phyloP scores from a whole-genome alignment of 2,888 invertebrate genomes.

The Lithophane leautieri region DNA sequence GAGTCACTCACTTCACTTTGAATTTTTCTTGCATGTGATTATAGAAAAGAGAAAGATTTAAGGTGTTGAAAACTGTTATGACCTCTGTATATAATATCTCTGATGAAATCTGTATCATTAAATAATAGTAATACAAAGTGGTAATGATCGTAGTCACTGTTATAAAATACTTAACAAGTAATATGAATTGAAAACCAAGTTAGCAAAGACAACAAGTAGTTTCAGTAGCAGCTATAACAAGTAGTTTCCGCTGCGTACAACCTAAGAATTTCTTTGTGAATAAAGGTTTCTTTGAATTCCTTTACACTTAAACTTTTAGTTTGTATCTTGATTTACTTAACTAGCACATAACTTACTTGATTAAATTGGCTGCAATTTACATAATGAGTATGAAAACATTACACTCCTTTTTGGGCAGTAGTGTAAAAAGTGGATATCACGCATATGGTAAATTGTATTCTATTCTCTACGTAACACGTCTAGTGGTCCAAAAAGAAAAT shows the following conservation, averaged over 20 bases:
- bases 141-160: not conserved
- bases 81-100: not conserved
- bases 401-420: too few relatives aligned
- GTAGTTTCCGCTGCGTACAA: not conserved
- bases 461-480: not conserved
- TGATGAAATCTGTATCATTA: not conserved
- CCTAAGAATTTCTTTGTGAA: not conserved
- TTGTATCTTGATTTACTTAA: not conserved
- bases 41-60: constrained; percentile 37
- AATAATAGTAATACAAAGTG: not conserved
- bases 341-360: constrained; percentile 17
- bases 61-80: too few relatives aligned
- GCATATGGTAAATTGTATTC: not conserved
- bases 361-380: constrained; percentile 11
- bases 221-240: too few relatives aligned
- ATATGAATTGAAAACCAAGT: not conserved
- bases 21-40: constrained; percentile 32
- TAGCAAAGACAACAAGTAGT: too few relatives aligned
- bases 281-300: not conserved
- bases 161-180: not conserved
- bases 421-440: constrained; percentile 20
- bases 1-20: constrained; percentile 18
- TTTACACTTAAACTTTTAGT: not conserved
- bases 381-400: too few relatives aligned
- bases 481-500: not conserved